A percentile compares a stretch with the other conserved stretches of the same genome.
Evolutionary conservation across 2,797 vertebrate genomes (phyloP).

Genomic region (Mallotus villosus): DNA sequence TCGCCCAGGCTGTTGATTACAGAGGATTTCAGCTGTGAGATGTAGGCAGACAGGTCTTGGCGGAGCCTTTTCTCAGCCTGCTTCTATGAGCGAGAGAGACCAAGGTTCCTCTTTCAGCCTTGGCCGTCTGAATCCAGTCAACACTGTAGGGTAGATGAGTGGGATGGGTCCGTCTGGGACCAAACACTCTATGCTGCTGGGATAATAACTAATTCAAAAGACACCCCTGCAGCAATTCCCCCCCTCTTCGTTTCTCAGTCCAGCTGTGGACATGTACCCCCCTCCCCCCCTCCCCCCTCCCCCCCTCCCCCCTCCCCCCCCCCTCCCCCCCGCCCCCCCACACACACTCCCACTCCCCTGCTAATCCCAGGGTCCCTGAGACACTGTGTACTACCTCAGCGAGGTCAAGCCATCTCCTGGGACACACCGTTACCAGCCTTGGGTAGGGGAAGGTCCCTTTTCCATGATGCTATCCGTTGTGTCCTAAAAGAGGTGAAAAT

Average conservation of each 20-base stretch:
- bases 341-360: not conserved
- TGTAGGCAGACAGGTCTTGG: not conserved
- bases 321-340: too few relatives aligned
- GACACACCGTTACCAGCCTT: constrained; percentile 22
- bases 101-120: not conserved
- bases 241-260: not conserved
- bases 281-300: not conserved
- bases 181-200: not conserved
- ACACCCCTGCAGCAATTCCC: not conserved
- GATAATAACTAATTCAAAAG: not conserved
- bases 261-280: not conserved
- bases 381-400: constrained; percentile 3
- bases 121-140: not conserved
- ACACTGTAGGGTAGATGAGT: not conserved
- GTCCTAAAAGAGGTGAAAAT: constrained; percentile 25
- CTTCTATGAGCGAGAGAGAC: not conserved
- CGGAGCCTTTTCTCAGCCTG: not conserved
- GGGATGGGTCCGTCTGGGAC: not conserved
- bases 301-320: too few relatives aligned
- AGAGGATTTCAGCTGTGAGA: constrained; percentile 9
- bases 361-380: not conserved
- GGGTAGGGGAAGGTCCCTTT: constrained; percentile 4
- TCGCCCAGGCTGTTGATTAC: not conserved
- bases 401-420: not conserved
- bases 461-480: constrained; percentile 15